Conservation (phyloP, 2,113 vertebrate species). For the Edolisoma coerulescens region DNA sequence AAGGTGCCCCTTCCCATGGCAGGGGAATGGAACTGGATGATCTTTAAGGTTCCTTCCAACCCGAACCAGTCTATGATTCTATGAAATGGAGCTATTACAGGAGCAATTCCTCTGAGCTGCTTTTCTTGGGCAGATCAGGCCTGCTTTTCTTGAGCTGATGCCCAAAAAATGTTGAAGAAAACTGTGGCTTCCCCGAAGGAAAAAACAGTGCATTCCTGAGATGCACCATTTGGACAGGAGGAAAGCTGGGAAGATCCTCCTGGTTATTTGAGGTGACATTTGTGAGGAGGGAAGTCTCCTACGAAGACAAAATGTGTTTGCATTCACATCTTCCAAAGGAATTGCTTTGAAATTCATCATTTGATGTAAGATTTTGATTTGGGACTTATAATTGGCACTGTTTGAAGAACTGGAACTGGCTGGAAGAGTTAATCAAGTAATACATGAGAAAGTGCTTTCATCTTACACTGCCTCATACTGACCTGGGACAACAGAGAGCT, state of each 20-base stretch:
- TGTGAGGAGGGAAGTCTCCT: background rate
- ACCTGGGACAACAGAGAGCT: background rate
- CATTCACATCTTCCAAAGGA: background rate
- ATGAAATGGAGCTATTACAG: background rate
- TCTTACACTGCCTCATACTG: background rate
- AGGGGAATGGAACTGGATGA: background rate
- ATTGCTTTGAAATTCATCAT: background rate
- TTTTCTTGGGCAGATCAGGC: background rate
- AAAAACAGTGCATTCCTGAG: background rate
- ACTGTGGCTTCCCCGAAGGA: background rate
- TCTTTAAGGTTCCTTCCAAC: background rate
- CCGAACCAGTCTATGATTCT: background rate
- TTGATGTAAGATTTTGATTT: background rate
- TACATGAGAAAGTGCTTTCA: background rate
- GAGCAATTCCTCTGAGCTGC: background rate
- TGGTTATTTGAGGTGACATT: background rate
- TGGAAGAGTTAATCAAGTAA: background rate
- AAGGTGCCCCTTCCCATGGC: background rate
- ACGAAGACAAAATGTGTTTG: background rate
- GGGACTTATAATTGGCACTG: background rate
- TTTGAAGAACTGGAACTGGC: background rate
- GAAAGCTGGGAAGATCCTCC: background rate
- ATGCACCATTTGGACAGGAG: background rate
- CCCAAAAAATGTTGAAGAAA: background rate
- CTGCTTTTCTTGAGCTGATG: background rate